Evolutionary conservation across 2,797 vertebrate genomes (phyloP).

Genomic region (Chaenodraco wilsoni): DNA sequence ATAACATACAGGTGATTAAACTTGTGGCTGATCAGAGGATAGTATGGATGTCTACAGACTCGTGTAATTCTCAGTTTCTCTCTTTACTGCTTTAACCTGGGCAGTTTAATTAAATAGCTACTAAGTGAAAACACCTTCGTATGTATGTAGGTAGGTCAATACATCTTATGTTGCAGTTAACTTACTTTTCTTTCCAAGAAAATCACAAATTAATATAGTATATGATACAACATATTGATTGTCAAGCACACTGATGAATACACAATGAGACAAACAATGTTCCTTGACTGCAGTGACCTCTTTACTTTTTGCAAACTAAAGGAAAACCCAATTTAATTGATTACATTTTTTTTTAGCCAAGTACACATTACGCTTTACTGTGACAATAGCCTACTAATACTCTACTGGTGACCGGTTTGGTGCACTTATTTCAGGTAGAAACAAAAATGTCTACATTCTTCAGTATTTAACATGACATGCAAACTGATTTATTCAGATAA

Average conservation of each 20-base stretch:
- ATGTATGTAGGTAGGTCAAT: not conserved
- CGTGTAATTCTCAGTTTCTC: too few species aligned
- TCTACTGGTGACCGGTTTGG: slow-evolving; percentile 23
- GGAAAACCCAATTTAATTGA: slow-evolving; percentile 19
- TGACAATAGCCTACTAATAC: slow-evolving; percentile 10
- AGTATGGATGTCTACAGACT: too few species aligned
- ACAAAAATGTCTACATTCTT: not conserved
- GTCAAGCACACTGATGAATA: not conserved
- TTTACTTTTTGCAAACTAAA: slow-evolving; percentile 39
- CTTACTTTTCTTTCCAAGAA: not conserved
- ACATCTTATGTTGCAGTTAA: not conserved
- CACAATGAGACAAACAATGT: not conserved
- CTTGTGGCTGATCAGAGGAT: too few species aligned
- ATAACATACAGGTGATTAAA: too few species aligned
- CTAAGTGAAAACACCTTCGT: not conserved
- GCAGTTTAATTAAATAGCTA: not conserved
- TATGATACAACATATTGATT: not conserved
- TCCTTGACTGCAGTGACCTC: slow-evolving; percentile 23
- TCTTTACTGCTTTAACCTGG: not conserved
- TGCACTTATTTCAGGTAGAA: slow-evolving; percentile 6
- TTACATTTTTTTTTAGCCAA: not conserved
- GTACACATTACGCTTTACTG: slow-evolving; percentile 11
- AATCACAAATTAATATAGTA: not conserved
- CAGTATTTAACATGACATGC: slow-evolving; percentile 2
- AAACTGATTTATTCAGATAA: not conserved